Evolutionary conservation across 2,888 invertebrate species (phyloP).

Genomic region (Eremobia ochroleuca): DNA sequence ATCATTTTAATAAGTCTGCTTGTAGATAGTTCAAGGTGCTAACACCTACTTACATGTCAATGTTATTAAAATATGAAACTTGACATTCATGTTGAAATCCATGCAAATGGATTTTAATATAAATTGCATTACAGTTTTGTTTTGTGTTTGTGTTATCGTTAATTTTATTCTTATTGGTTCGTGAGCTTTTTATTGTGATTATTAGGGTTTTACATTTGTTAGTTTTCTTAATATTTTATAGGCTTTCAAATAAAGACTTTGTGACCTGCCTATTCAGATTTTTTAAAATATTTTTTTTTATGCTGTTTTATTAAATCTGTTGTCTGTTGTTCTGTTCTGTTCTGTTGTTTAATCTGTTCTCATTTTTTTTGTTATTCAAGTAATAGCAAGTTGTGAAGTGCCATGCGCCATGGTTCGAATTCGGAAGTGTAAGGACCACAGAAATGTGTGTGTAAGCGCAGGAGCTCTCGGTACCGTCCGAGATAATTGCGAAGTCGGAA

Average conservation of each 20-base stretch:
- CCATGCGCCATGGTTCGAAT: too few relatives aligned
- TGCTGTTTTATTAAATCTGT: neutral
- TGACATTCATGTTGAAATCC: conserved; percentile 41
- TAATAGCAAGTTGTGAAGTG: too few relatives aligned
- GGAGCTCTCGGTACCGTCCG: too few relatives aligned
- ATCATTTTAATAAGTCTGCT: conserved; percentile 23
- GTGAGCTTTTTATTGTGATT: neutral
- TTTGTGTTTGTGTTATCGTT: conserved; percentile 6
- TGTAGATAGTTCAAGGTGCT: conserved; percentile 48
- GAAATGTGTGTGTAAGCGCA: too few relatives aligned
- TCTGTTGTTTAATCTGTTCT: too few relatives aligned
- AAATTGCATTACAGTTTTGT: conserved; percentile 23
- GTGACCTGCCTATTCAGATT: neutral
- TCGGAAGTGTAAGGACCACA: too few relatives aligned
- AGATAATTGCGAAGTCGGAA: too few relatives aligned
- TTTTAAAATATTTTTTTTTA: neutral
- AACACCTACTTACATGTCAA: conserved; percentile 29
- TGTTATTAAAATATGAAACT: conserved; percentile 28
- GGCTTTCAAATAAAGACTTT: neutral
- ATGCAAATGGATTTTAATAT: conserved; percentile 20
- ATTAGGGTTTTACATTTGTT: neutral
- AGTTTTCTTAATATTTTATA: neutral
- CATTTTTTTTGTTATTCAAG: neutral
- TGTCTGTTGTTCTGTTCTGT: too few relatives aligned
- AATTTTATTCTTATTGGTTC: conserved; percentile 12